Evolutionary conservation across 2,888 invertebrate genomes (phyloP).

Genomic region (Zootermopsis nevadensis): DNA sequence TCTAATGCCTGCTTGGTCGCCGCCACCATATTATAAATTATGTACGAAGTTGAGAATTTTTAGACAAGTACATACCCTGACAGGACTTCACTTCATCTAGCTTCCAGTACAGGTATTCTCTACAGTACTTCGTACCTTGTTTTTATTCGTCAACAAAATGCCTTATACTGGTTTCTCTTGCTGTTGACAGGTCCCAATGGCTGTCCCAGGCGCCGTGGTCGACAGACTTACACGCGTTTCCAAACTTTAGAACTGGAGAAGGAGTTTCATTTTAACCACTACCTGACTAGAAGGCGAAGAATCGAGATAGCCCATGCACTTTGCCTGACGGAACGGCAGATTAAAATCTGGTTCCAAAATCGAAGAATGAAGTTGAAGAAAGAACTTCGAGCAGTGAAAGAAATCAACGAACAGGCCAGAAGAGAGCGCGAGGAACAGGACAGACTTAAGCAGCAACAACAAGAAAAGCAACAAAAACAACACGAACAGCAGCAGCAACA

Average conservation of each 20-base stretch:
- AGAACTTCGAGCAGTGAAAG: slow-evolving; percentile 92
- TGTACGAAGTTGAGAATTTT: no score
- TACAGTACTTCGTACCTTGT: no score
- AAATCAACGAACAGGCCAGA: slow-evolving; percentile 93
- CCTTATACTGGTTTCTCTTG: neutral
- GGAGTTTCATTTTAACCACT: slow-evolving; percentile 98
- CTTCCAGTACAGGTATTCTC: no score
- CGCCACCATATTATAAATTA: no score
- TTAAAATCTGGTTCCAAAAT: slow-evolving; percentile 98
- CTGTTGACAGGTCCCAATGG: slow-evolving; percentile 87
- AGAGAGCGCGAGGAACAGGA: slow-evolving; percentile 93
- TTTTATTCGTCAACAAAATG: neutral
- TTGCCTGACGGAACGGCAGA: slow-evolving; percentile 95
- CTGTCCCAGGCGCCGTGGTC: slow-evolving; percentile 91
- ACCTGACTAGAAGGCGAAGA: slow-evolving; percentile 93
- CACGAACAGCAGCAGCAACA: slow-evolving; percentile 49
- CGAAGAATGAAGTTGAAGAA: slow-evolving; percentile 97
- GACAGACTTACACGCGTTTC: slow-evolving; percentile 98
- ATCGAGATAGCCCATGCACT: slow-evolving; percentile 98
- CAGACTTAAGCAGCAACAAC: slow-evolving; percentile 79
- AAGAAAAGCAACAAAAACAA: slow-evolving; percentile 72
- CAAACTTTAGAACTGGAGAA: slow-evolving; percentile 98
- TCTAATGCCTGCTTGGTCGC: no score
- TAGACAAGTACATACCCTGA: no score
- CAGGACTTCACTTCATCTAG: no score